Base-by-base conservation (phyloP, 2,888 invertebrate species). In the Branchipolynoe longqiensis region DNA sequence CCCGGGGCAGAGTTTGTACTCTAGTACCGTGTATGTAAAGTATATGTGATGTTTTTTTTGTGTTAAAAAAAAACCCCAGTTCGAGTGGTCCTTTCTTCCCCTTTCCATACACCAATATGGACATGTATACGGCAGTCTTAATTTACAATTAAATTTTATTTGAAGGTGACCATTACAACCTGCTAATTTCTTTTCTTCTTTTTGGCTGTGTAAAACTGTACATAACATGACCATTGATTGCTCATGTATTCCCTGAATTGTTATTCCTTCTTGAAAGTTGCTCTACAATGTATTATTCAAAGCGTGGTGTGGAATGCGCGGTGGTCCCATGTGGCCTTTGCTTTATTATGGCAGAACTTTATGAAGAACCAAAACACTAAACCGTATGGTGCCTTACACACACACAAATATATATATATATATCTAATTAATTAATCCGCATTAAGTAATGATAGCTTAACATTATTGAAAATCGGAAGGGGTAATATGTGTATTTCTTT, bases 1-100 rank as follows among this genome's bases (percentile, higher is more conserved):
- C 48, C 25, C 12, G 28, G 78, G 78, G 41, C 28, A 41, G 18
- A 48, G 54, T 78, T 69, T 62, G 62, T 73, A 28, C 48, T 41
- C 48, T 48, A 78, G 48, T 41, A 48, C 78, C 8, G 78, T 78
- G 33, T 78, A 78, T 78, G 41, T 54, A 25, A 54, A 25, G 54
- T 28, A 78, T 8, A 78, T 78, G 78, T 78, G 78, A 78, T 78
- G 78, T 78, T 54, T 78, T n/a, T n/a, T n/a, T n/a, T n/a, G n/a
- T n/a, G n/a, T n/a, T n/a, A n/a, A n/a, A n/a, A n/a, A n/a, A n/a
- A n/a, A n/a, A n/a, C n/a, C 78, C 25, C 78, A 78, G 41, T 78
- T 41, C 14, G 78, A 18, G 48, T 78, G 78, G 25, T 41, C 40
- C 78, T 54, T 28, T n/a, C n/a, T n/a, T 48, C 33, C 25, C 41